These are phyloP conservation scores for Synanthedon andrenaeformis DNA, from an alignment of 2,888 invertebrate species.

Conservation along the genomic window DNA sequence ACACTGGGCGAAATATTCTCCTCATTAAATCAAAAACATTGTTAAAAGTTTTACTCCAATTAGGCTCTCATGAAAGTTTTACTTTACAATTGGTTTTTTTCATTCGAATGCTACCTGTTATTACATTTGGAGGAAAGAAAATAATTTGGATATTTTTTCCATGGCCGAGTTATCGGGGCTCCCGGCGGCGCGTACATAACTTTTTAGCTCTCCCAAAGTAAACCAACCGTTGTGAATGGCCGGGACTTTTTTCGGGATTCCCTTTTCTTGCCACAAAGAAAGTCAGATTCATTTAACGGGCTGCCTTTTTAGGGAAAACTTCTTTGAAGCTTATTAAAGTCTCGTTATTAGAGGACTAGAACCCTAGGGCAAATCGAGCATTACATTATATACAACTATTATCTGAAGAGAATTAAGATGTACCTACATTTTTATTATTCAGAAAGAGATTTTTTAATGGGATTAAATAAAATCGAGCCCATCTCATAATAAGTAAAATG, in stretches of 20 bases:
- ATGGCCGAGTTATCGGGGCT: constrained; percentile 25
- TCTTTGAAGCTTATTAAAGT: constrained; percentile 55
- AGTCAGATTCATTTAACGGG: constrained; percentile 53
- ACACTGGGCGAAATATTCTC: neutral
- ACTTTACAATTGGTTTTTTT: neutral
- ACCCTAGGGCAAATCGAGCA: constrained; percentile 24
- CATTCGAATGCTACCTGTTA: constrained; percentile 6
- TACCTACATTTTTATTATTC: neutral
- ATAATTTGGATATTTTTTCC: constrained; percentile 32
- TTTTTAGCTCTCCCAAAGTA: constrained; percentile 42
- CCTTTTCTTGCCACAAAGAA: constrained; percentile 50
- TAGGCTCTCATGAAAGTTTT: neutral
- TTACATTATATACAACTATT: constrained; percentile 19
- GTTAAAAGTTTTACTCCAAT: neutral
- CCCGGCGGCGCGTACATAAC: constrained; percentile 29
- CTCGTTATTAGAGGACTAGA: constrained; percentile 38
- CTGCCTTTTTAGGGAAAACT: constrained; percentile 44
- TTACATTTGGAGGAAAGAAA: constrained; percentile 13
- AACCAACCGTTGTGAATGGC: constrained; percentile 48
- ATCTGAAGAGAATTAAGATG: neutral
- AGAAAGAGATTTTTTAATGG: neutral
- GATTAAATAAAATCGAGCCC: too few species aligned
- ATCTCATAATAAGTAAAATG: too few species aligned
- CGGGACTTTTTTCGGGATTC: constrained; percentile 43
- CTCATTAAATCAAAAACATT: neutral